Percentiles rank a stretch among this genome's conserved stretches.
phyloP scores from a whole-genome alignment of 2,888 invertebrate species.

The Herminia tarsipennalis region DNA sequence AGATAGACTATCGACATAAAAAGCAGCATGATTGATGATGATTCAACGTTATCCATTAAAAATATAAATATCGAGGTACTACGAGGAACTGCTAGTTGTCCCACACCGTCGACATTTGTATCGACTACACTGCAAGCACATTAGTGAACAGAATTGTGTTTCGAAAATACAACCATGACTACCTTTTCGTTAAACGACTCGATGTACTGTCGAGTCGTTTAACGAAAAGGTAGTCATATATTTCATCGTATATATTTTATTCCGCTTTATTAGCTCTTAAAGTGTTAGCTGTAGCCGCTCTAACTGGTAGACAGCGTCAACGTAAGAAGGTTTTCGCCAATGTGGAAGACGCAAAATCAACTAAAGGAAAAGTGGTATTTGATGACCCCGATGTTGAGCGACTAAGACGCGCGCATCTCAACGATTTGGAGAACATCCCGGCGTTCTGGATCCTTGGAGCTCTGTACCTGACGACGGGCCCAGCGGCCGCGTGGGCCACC shows the following conservation, averaged over 20 bases:
- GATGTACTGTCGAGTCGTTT: conserved; percentile 55
- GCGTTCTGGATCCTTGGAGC: conserved; percentile 86
- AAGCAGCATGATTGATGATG: no score
- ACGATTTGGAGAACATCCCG: conserved; percentile 90
- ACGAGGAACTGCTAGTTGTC: no score
- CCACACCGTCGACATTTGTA: no score
- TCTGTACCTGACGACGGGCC: conserved; percentile 85
- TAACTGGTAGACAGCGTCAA: conserved; percentile 54
- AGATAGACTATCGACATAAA: no score
- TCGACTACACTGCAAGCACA: no score
- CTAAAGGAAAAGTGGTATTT: conserved; percentile 56
- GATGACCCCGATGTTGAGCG: conserved; percentile 73
- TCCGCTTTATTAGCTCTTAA: conserved; percentile 62
- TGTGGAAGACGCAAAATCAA: conserved; percentile 58
- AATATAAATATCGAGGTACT: no score
- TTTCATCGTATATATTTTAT: conserved; percentile 63
- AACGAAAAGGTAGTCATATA: conserved; percentile 50
- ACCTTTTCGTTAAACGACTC: conserved; percentile 49
- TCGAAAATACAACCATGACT: conserved; percentile 31
- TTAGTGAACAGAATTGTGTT: not conserved
- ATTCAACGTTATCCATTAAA: no score
- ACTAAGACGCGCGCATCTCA: conserved; percentile 86
- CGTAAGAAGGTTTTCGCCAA: conserved; percentile 66
- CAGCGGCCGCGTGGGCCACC: conserved; percentile 60
- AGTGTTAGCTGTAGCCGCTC: conserved; percentile 50